phyloP scores from a whole-genome alignment of 37 sponge, comb jelly and placozoan species.

The Oopsacas minuta region DNA sequence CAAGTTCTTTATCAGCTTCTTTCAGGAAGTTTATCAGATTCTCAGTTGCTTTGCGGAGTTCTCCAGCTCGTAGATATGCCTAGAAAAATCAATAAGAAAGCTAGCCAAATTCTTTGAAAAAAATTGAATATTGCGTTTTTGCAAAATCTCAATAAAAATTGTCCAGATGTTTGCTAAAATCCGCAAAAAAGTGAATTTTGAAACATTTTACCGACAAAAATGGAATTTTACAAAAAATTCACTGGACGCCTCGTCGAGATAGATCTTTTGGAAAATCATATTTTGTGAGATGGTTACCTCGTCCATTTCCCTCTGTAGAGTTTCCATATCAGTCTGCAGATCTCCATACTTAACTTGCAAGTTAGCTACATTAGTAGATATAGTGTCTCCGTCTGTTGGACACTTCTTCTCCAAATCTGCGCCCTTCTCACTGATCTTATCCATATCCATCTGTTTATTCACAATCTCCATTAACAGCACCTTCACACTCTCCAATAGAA shows the following conservation, averaged over 20 bases:
- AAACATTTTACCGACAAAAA: too few relatives aligned
- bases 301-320: background rate
- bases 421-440: background rate
- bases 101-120: too few relatives aligned
- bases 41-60: conserved; percentile 22
- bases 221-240: too few relatives aligned
- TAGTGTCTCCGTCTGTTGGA: background rate
- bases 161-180: too few relatives aligned
- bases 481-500: background rate
- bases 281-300: too few relatives aligned
- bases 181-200: too few relatives aligned
- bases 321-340: background rate
- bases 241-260: too few relatives aligned
- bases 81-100: background rate
- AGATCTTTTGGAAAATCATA: too few relatives aligned
- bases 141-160: too few relatives aligned
- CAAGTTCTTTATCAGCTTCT: conserved; percentile 54
- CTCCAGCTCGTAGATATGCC: background rate
- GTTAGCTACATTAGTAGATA: background rate
- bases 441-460: background rate
- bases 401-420: background rate
- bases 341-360: background rate
- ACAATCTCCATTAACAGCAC: background rate
- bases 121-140: background rate
- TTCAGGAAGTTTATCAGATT: conserved; percentile 53